Percentiles rank a stretch among this genome's conserved stretches.
Conservation (phyloP, 2,113 vertebrate genomes). For the Oceanodroma tethys region DNA sequence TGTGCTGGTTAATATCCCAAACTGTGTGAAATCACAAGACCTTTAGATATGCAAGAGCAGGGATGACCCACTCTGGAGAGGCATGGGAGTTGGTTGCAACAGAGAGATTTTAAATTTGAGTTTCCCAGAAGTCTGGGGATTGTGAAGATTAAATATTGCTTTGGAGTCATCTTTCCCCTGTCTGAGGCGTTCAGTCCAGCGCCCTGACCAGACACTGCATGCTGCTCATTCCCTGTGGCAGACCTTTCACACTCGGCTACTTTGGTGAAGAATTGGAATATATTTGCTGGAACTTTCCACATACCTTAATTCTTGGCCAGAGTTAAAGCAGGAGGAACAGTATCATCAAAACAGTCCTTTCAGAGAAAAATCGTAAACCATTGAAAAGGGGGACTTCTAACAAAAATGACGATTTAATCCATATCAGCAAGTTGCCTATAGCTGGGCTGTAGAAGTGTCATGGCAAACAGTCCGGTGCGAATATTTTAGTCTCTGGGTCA, state of each 20-base stretch:
- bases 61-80: background rate
- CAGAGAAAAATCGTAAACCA: background rate
- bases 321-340: background rate
- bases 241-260: background rate
- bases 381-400: background rate
- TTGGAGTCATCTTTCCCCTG: background rate
- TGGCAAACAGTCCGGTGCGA: background rate
- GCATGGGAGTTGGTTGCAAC: background rate
- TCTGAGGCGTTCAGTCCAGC: background rate
- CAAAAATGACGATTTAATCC: background rate
- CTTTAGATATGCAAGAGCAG: background rate
- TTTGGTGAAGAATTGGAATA: background rate
- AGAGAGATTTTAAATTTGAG: background rate
- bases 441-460: background rate
- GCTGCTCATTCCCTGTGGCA: background rate
- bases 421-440: background rate
- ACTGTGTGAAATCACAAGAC: background rate
- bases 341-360: background rate
- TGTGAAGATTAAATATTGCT: background rate
- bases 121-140: background rate
- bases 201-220: background rate
- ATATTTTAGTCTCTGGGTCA: background rate
- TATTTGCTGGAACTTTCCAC: background rate
- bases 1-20: background rate
- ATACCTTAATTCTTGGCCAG: background rate